Evolutionary conservation across 2,797 vertebrate genomes (phyloP).

Genomic region (Hydrocynus forskahlii): DNA sequence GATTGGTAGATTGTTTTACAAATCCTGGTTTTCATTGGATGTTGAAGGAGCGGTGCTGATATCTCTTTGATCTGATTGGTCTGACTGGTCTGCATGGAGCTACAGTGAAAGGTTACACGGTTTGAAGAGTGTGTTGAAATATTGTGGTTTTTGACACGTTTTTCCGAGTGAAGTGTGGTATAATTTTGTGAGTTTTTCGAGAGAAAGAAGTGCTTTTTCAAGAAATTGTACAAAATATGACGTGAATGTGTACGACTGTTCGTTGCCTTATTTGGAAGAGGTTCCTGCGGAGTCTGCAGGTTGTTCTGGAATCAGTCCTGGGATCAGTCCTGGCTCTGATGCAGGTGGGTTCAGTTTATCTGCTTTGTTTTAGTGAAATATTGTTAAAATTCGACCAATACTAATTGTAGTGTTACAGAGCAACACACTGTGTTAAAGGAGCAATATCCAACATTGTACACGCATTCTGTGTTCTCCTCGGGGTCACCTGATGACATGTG

Average conservation of each 20-base stretch:
- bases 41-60: not conserved
- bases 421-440: not conserved
- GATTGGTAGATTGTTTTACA: not conserved
- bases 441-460: no score
- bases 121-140: slow-evolving; percentile 1
- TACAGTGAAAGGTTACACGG: not conserved
- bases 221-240: not conserved
- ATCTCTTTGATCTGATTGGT: slow-evolving; percentile 31
- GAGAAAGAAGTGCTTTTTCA: not conserved
- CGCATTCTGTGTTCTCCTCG: not conserved
- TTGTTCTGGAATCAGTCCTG: not conserved
- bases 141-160: not conserved
- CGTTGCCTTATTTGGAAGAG: slow-evolving; percentile 37
- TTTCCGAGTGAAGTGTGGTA: not conserved
- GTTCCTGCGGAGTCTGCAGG: not conserved
- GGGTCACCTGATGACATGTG: not conserved
- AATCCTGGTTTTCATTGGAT: slow-evolving; percentile 25
- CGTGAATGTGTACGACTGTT: not conserved
- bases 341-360: slow-evolving; percentile 14
- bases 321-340: not conserved
- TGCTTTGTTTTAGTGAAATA: not conserved
- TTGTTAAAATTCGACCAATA: not conserved
- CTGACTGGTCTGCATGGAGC: not conserved
- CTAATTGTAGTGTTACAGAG: not conserved
- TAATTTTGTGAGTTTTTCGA: not conserved